Evolutionary conservation across 2,888 invertebrate genomes (phyloP), one percentile per base, ranked within the genome.

Genomic region (Empis stercorea): DNA sequence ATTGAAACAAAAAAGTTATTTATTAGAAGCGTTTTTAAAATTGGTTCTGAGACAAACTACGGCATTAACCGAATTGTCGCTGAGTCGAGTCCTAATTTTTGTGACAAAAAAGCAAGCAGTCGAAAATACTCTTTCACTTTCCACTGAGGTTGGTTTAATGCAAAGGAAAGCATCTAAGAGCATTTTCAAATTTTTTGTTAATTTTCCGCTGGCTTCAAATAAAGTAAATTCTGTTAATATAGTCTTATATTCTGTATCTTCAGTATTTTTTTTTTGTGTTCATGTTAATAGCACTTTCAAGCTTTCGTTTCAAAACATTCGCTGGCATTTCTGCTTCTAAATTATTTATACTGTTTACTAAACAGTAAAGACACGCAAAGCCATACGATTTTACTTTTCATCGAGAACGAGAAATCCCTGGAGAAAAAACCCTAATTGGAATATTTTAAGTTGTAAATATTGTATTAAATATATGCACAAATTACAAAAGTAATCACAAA

Each of bases 141-240:
- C 38, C 38, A 38, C 38, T 38, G 38, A 38, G 17, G 38, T 38
- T 38, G 16, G 38, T 20, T 38, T 38, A 17, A 38, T 38, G 38
- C 38, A 16, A 38, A 38, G 38, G 11, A 38, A 20, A 38, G 16
- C 37, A 38, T 17, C 38, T 38, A 38, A 20, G 16, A 38, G 38
- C 38, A 17, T 20, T 11, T 38, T 16, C 10, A 38, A 17, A 10
- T 38, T 38, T 38, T 38, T 38, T 38, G 38, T 30, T 42, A 44
- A 36, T 44, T 34, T 30, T 43, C 43, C 44, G 36, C 44, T 44
- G 44, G 44, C 36, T 44, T 44, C 13, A 44, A 44, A 44, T 44
- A 44, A 44, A 44, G 36, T 44, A 36, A 34, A 23, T 34, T 43
- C 43, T 3, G 9, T 30, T 42, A 30, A 30, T 42, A 30, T 3